A percentile compares a stretch with the other conserved stretches of the same genome.
Conservation (phyloP, 2,888 invertebrate species). For the Camponotus fellah region DNA sequence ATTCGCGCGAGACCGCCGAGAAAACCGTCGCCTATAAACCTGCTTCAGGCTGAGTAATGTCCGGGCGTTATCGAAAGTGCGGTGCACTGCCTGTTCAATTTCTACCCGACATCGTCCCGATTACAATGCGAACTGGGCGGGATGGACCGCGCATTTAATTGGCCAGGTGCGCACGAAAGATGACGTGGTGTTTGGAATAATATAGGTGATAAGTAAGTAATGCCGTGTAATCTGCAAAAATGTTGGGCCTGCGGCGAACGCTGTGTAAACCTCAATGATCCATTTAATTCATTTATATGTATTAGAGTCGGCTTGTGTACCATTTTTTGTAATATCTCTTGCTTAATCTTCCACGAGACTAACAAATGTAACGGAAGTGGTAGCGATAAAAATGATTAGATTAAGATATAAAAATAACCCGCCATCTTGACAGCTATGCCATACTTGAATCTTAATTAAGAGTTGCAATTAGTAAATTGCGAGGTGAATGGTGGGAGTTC, state of each 20-base stretch:
- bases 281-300: constrained; percentile 36
- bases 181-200: constrained; percentile 51
- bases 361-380: background rate
- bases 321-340: background rate
- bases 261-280: constrained; percentile 23
- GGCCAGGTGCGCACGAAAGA: constrained; percentile 58
- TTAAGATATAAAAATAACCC: constrained; percentile 25
- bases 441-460: constrained; percentile 40
- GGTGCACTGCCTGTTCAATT: constrained; percentile 62
- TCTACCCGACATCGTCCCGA: constrained; percentile 70
- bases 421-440: constrained; percentile 2
- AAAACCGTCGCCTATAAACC: constrained; percentile 74
- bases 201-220: constrained; percentile 47
- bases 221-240: constrained; percentile 45
- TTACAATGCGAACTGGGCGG: constrained; percentile 67
- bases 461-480: constrained; percentile 52
- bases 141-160: constrained; percentile 65
- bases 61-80: constrained; percentile 72
- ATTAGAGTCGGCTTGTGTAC: background rate
- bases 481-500: constrained; percentile 21
- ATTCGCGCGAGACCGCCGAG: constrained; percentile 46
- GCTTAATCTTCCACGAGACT: background rate
- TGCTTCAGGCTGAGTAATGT: constrained; percentile 73
- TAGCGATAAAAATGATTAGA: background rate
- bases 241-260: background rate